Base-by-base conservation (phyloP, 2,888 invertebrate genomes). In the Mylabris sibirica region DNA sequence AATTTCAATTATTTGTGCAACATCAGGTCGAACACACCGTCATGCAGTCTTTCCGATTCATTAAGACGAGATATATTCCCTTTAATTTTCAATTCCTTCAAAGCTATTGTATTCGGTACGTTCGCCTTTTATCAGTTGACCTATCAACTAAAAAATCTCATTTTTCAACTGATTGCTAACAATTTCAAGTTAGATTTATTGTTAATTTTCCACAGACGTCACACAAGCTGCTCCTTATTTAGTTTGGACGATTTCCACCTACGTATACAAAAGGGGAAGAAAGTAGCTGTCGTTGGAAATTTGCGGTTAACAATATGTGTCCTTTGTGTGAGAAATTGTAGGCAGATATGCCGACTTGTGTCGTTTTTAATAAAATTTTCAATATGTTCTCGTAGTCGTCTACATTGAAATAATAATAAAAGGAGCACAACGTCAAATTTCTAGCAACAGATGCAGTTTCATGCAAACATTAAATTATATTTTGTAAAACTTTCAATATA, bases 121-220 rank as follows among this genome's bases (percentile, higher is more conserved):
- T 2, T 30, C 30, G 30, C 8, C 30, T 30, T 30, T 30, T 30
- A 30, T 30, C 30, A 8, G 30, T 30, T 1, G 30, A 30, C 4
- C 8, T 6, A 6, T 8, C 30, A 30, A 30, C 30, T 4, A 30
- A 30, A 30, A 30, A 30, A 30, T 8, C 30, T 8, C 4, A 30
- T 30, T 30, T 30, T 30, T 30, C 30, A 30, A 30, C 30, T 57
- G 57, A 24, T 24, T 20, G 57, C 57, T 11, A 57, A 53, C 60
- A 66, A 66, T 61, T 66, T 66, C 66, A 66, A 66, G 53, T 60
- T 59, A 14, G 64, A 57, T 20, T 30, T 63, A 44, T 63, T 59
- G 59, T 60, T 65, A 65, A 65, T 60, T 60, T 30, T 8, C 30
- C 4, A 30, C 30, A 30, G 30, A 30, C 30, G 30, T 30, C 30